phyloP scores from a whole-genome alignment of 2,888 invertebrate species.

The Craniophora ligustri region DNA sequence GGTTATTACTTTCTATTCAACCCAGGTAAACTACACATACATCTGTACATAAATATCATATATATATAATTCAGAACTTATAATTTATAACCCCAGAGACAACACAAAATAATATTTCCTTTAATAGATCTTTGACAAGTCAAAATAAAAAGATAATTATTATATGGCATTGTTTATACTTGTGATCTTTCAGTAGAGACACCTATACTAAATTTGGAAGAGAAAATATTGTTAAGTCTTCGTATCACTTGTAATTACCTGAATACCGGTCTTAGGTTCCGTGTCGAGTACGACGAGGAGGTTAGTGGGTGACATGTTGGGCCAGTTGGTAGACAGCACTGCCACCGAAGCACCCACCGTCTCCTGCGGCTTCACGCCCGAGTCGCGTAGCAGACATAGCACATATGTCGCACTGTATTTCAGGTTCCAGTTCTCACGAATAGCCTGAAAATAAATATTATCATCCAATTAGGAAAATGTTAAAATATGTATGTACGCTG shows the following conservation, averaged over 20 bases:
- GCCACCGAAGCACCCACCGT: slow-evolving; percentile 80
- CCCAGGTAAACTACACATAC: no score
- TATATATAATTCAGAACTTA: no score
- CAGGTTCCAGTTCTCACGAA: slow-evolving; percentile 97
- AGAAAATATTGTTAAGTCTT: no score
- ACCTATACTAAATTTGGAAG: no score
- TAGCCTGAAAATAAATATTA: slow-evolving; percentile 89
- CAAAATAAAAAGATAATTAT: no score
- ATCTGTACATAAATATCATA: no score
- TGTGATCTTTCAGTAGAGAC: no score
- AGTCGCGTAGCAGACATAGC: slow-evolving; percentile 92
- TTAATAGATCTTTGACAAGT: no score
- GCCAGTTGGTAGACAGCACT: slow-evolving; percentile 66
- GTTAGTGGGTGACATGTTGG: slow-evolving; percentile 74
- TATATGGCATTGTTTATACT: no score
- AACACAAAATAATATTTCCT: no score
- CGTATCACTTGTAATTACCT: slow-evolving; percentile 70
- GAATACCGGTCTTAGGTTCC: slow-evolving; percentile 75
- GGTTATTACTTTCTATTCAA: not conserved
- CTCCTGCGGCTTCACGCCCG: slow-evolving; percentile 88
- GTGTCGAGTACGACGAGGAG: slow-evolving; percentile 78
- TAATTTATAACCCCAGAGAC: no score
- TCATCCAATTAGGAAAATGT: not conserved
- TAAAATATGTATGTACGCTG: not conserved
- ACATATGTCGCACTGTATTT: slow-evolving; percentile 97